Evolutionary conservation across 2,797 vertebrate genomes (phyloP).

Genomic region (Philypnodon macrostomus): DNA sequence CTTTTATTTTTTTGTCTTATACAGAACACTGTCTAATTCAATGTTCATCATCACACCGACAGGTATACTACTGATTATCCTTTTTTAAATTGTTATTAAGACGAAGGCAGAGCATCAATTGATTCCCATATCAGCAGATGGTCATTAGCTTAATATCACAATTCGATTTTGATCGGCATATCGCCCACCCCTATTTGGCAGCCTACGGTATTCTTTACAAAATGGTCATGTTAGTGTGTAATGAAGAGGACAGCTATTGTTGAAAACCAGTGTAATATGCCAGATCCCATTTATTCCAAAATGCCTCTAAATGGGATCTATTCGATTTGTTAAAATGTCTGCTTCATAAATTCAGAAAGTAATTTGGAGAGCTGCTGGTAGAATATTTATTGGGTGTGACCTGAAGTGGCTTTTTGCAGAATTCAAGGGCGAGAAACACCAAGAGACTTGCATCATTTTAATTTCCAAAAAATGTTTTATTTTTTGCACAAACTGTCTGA

Average conservation of each 20-base stretch:
- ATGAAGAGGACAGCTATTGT: background rate
- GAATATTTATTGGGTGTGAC: conserved; percentile 11
- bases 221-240: conserved; percentile 5
- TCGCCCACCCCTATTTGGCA: too few relatives aligned
- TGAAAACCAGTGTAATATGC: conserved; percentile 2
- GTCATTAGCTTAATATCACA: too few relatives aligned
- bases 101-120: too few relatives aligned
- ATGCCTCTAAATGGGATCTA: conserved; percentile 4
- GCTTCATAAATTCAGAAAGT: background rate
- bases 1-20: too few relatives aligned
- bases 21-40: too few relatives aligned
- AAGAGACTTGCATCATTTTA: conserved; percentile 34
- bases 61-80: too few relatives aligned
- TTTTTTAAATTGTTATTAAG: too few relatives aligned
- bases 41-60: too few relatives aligned
- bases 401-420: conserved; percentile 5
- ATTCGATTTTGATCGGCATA: too few relatives aligned
- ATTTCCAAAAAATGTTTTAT: conserved; percentile 43
- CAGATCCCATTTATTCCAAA: conserved; percentile 5
- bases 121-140: too few relatives aligned
- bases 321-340: background rate
- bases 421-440: conserved; percentile 15
- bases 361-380: conserved; percentile 1
- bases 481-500: conserved; percentile 42
- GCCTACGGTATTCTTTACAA: conserved; percentile 13